Conservation (phyloP, 2,888 invertebrate species). For the Tetranychus piercei region DNA sequence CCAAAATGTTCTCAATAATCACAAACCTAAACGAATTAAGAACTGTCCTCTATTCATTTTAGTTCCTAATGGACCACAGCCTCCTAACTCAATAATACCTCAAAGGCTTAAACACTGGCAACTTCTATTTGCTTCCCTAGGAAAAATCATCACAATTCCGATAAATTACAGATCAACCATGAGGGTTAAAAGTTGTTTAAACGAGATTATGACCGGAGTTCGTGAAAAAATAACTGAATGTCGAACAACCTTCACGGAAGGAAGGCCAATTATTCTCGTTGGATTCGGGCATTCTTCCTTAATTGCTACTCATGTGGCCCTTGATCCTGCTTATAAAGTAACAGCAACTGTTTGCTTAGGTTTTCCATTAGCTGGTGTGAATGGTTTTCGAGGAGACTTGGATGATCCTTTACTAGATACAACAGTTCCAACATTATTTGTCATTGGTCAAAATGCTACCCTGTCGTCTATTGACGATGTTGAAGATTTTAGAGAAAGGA, state of each 20-base stretch:
- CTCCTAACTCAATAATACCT: slow-evolving; percentile 25
- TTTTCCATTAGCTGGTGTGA: slow-evolving; percentile 52
- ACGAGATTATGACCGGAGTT: slow-evolving; percentile 38
- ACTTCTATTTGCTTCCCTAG: slow-evolving; percentile 45
- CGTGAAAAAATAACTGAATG: slow-evolving; percentile 51
- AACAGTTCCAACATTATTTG: slow-evolving; percentile 53
- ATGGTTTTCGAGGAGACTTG: slow-evolving; percentile 52
- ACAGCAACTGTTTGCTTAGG: slow-evolving; percentile 56
- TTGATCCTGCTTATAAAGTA: slow-evolving; percentile 34
- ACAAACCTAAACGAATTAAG: slow-evolving; percentile 48
- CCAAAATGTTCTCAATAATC: slow-evolving; percentile 39
- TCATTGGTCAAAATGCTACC: slow-evolving; percentile 52
- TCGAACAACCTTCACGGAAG: slow-evolving; percentile 42
- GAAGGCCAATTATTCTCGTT: slow-evolving; percentile 49
- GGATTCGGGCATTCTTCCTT: slow-evolving; percentile 59
- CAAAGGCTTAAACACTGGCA: slow-evolving; percentile 51
- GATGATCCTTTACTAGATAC: slow-evolving; percentile 55
- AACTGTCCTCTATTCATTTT: slow-evolving; percentile 47
- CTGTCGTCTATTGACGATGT: slow-evolving; percentile 48
- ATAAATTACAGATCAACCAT: slow-evolving; percentile 33
- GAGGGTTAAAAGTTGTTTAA: slow-evolving; percentile 26
- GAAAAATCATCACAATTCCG: slow-evolving; percentile 46
- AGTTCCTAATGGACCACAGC: slow-evolving; percentile 32
- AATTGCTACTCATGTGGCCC: slow-evolving; percentile 40
- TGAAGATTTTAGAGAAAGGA: slow-evolving; percentile 53